Percentiles rank a stretch among this genome's conserved stretches.
These are phyloP conservation scores for Hemicordylus capensis DNA, from an alignment of 2,113 vertebrate genomes.

Conservation along the genomic window DNA sequence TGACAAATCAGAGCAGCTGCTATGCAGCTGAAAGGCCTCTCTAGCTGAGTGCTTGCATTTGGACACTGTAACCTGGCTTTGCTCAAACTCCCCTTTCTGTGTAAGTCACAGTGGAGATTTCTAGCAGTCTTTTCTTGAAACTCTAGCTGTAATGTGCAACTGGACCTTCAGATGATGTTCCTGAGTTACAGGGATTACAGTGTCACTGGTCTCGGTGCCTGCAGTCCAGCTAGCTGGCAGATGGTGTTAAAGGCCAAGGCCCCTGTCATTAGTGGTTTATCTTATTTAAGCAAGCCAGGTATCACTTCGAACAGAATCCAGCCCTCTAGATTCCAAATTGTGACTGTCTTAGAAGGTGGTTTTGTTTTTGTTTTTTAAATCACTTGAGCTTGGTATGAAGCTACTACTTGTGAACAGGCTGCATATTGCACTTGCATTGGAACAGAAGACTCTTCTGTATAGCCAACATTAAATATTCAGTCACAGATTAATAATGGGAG, in stretches of 20 bases:
- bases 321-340: neutral
- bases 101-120: neutral
- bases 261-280: neutral
- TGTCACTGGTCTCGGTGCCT: neutral
- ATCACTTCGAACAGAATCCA: neutral
- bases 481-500: neutral
- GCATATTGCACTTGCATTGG: too few relatives aligned
- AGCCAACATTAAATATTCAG: neutral
- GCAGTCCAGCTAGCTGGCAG: neutral
- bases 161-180: neutral
- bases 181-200: neutral
- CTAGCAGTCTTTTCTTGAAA: neutral
- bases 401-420: neutral
- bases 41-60: neutral
- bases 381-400: neutral
- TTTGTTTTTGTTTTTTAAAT: too few relatives aligned
- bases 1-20: neutral
- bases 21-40: accelerated
- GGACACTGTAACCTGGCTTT: neutral
- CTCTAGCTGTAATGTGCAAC: neutral
- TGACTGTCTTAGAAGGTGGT: neutral
- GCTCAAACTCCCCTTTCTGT: neutral
- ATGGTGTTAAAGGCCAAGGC: neutral
- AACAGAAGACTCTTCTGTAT: neutral
- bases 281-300: neutral